These are phyloP conservation scores for Kryphioiulus occultus DNA, from an alignment of 2,888 invertebrate genomes.

Conservation along the genomic window DNA sequence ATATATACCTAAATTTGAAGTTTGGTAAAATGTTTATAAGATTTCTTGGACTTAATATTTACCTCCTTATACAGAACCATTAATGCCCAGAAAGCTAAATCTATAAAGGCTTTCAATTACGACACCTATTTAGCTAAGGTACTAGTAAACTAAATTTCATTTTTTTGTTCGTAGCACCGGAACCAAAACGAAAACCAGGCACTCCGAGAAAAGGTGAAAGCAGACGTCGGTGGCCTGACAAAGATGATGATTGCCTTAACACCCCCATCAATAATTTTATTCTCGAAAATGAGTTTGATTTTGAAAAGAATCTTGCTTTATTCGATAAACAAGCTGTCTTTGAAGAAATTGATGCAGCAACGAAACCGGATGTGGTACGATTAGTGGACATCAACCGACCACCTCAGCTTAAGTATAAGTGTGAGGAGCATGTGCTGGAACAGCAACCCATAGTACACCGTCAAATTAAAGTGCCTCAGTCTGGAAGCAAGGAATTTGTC, in stretches of 20 bases:
- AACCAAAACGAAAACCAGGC: neutral
- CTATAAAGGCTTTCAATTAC: no score
- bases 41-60: no score
- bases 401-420: conserved; percentile 71
- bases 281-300: conserved; percentile 84
- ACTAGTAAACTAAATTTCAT: no score
- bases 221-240: conserved; percentile 64
- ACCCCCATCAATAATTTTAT: conserved; percentile 72
- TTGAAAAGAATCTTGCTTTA: conserved; percentile 90
- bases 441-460: conserved; percentile 71
- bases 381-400: conserved; percentile 64
- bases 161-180: neutral
- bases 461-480: conserved; percentile 75
- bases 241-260: conserved; percentile 81
- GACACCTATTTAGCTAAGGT: no score
- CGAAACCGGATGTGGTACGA: conserved; percentile 71
- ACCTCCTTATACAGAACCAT: no score
- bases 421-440: conserved; percentile 84
- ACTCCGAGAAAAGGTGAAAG: conserved; percentile 66
- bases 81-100: no score
- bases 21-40: no score
- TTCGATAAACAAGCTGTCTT: conserved; percentile 81
- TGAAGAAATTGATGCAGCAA: conserved; percentile 73
- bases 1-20: no score
- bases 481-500: conserved; percentile 72